Percentiles rank a stretch among this genome's conserved stretches.
phyloP scores from a whole-genome alignment of 2,888 invertebrate species.

The Caenorhabditis macrosperma region DNA sequence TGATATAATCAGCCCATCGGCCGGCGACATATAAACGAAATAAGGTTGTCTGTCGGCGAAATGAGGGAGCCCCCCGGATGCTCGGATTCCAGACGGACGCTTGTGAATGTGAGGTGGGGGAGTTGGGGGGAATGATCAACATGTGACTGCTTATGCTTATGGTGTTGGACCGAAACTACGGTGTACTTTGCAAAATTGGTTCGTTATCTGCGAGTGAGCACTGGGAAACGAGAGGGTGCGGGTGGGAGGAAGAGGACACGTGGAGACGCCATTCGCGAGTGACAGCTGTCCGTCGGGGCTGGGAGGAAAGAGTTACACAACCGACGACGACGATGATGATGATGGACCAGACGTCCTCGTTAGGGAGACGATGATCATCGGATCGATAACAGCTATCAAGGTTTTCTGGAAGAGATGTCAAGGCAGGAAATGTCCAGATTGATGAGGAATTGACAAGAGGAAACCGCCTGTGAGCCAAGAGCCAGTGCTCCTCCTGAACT shows the following conservation, averaged over 20 bases:
- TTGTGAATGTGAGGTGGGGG: not conserved
- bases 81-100: conserved; percentile 27
- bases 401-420: too few species aligned
- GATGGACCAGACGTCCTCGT: not conserved
- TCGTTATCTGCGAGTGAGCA: conserved; percentile 12
- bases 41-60: conserved; percentile 29
- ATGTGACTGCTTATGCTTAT: conserved; percentile 8
- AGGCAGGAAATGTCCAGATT: too few species aligned
- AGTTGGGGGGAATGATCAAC: not conserved
- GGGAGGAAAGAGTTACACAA: conserved; percentile 23
- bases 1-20: conserved; percentile 9
- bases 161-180: conserved; percentile 27
- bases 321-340: not conserved
- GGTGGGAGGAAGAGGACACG: conserved; percentile 7
- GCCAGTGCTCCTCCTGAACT: too few species aligned
- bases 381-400: not conserved
- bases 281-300: conserved; percentile 53
- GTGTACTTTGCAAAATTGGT: conserved; percentile 17
- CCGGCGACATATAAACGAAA: conserved; percentile 6
- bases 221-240: conserved; percentile 20
- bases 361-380: not conserved
- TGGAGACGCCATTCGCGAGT: conserved; percentile 22
- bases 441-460: too few species aligned
- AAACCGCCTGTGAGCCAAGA: too few species aligned
- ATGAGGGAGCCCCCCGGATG: conserved; percentile 31